phyloP scores from a whole-genome alignment of 2,113 vertebrate genomes.

The Bagarius yarrelli region DNA sequence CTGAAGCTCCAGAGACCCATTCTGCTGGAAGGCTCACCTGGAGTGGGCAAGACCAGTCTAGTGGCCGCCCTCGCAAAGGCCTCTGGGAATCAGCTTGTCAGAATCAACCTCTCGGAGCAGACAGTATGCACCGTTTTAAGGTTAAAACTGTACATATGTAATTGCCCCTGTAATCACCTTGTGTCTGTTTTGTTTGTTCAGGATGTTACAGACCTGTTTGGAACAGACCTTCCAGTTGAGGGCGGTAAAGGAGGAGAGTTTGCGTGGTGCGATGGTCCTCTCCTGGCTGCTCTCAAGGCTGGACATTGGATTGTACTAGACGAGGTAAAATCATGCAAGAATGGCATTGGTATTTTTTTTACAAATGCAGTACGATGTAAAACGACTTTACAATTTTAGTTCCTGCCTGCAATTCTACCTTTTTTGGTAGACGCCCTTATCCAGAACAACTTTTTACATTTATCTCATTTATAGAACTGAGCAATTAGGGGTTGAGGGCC shows the following conservation, averaged over 20 bases:
- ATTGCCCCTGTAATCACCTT: not conserved
- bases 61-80: slow-evolving; percentile 90
- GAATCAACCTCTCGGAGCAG: slow-evolving; percentile 97
- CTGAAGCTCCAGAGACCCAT: slow-evolving; percentile 88
- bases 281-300: slow-evolving; percentile 88
- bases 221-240: slow-evolving; percentile 94
- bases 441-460: too few species aligned
- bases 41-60: slow-evolving; percentile 96
- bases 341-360: too few species aligned
- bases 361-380: too few species aligned
- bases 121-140: slow-evolving; percentile 72
- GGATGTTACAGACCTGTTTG: slow-evolving; percentile 96
- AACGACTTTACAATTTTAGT: not conserved
- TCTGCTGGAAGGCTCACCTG: slow-evolving; percentile 92
- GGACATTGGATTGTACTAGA: slow-evolving; percentile 96
- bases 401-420: not conserved
- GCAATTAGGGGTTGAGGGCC: too few species aligned
- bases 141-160: not conserved
- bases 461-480: too few species aligned
- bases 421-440: too few species aligned
- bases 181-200: slow-evolving; percentile 55
- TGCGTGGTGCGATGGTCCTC: slow-evolving; percentile 92
- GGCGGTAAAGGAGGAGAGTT: slow-evolving; percentile 96
- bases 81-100: slow-evolving; percentile 87
- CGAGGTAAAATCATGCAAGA: slow-evolving; percentile 73